Conservation (phyloP, 2,113 vertebrate genomes). For the Chaenogobius annularis region DNA sequence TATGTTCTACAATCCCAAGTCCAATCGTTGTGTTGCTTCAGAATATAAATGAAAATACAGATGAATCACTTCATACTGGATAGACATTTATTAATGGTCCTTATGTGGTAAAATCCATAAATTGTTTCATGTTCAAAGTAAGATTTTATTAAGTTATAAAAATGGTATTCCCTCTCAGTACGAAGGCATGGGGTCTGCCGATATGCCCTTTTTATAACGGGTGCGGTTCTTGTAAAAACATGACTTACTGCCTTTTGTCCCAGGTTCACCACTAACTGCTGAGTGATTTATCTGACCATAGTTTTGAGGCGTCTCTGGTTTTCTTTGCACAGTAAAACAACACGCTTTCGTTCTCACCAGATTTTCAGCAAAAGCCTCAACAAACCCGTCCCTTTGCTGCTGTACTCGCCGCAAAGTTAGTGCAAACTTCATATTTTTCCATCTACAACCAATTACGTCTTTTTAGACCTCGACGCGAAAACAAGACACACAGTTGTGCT, state of each 20-base stretch:
- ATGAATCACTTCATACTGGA: no score
- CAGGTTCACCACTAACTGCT: constrained; percentile 23
- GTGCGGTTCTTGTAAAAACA: constrained; percentile 39
- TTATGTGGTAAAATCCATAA: no score
- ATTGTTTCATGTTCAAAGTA: no score
- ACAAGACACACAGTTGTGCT: constrained; percentile 19
- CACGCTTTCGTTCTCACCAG: not conserved
- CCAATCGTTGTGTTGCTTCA: no score
- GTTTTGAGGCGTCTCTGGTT: constrained; percentile 14
- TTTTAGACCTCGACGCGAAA: constrained; percentile 37
- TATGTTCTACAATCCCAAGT: no score
- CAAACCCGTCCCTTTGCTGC: not conserved
- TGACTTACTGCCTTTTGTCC: constrained; percentile 17
- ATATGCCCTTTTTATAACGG: not conserved
- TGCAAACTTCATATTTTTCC: constrained; percentile 34
- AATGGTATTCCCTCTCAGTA: not conserved
- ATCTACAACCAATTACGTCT: constrained; percentile 35
- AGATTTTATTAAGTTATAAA: no score
- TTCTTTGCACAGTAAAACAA: constrained; percentile 1
- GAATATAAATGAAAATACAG: no score
- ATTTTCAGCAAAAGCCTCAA: constrained; percentile 6
- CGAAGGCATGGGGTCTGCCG: not conserved
- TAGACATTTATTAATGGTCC: no score
- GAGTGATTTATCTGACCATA: constrained; percentile 32
- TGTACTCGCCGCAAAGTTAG: constrained; percentile 18